Conservation (phyloP, 2,888 invertebrate genomes). For the Pomacea canaliculata region DNA sequence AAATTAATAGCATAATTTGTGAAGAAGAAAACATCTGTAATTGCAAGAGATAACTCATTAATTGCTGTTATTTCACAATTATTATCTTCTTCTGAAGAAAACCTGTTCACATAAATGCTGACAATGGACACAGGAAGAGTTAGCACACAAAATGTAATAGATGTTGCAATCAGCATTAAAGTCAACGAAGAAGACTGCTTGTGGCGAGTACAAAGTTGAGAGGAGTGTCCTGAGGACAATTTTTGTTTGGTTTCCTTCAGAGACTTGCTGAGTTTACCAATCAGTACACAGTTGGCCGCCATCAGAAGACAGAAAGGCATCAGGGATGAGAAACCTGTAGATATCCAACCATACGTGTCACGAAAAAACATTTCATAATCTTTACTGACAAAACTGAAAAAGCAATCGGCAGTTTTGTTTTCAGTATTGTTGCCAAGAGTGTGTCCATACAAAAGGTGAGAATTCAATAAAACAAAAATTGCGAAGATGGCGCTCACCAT, state of each 20-base stretch:
- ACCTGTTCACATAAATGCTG: background rate
- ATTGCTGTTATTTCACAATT: background rate
- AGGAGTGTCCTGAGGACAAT: background rate
- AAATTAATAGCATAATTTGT: slow-evolving; percentile 13
- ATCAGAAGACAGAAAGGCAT: slow-evolving; percentile 10
- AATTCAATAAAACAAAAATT: background rate
- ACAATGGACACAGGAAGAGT: background rate
- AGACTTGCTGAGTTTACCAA: background rate
- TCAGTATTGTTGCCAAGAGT: background rate
- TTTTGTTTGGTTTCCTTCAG: slow-evolving; percentile 1
- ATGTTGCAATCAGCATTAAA: background rate
- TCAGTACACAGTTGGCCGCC: slow-evolving; percentile 7
- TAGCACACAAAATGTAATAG: slow-evolving; percentile 8
- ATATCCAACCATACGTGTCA: slow-evolving; percentile 1
- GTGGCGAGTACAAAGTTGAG: background rate
- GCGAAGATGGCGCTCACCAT: background rate
- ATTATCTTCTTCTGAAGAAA: background rate
- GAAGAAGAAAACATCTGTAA: background rate
- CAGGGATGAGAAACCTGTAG: background rate
- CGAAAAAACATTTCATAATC: slow-evolving; percentile 9
- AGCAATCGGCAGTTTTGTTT: background rate
- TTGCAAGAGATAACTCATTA: background rate
- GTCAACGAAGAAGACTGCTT: slow-evolving; percentile 13
- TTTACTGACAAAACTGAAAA: background rate
- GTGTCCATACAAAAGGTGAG: slow-evolving; percentile 10